phyloP scores from a whole-genome alignment of 2,113 vertebrate species.

The Maccullochella peelii region DNA sequence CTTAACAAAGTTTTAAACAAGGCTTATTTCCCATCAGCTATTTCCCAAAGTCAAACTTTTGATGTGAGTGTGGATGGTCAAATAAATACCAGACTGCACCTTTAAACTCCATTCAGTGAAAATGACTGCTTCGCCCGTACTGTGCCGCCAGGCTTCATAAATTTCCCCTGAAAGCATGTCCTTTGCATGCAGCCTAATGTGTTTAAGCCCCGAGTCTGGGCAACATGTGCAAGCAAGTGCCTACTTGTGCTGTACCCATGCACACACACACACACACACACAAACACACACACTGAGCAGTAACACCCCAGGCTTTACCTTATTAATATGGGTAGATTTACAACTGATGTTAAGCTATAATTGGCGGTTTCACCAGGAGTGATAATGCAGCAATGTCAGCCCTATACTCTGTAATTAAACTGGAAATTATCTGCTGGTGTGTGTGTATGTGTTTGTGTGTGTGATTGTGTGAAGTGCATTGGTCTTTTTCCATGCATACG shows the following conservation, averaged over 20 bases:
- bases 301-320: conserved; percentile 17
- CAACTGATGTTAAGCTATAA: conserved; percentile 66
- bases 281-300: conserved; percentile 13
- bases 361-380: conserved; percentile 60
- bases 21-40: conserved; percentile 50
- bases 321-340: conserved; percentile 71
- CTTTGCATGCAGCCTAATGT: conserved; percentile 66
- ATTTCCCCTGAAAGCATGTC: conserved; percentile 63
- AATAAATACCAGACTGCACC: conserved; percentile 74
- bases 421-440: conserved; percentile 22
- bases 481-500: conserved; percentile 14
- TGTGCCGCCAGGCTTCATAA: conserved; percentile 63
- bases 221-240: conserved; percentile 63
- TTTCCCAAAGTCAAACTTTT: conserved; percentile 37
- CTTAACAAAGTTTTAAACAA: conserved; percentile 42
- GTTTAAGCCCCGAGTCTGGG: conserved; percentile 58
- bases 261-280: conserved; percentile 4
- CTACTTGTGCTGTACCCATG: conserved; percentile 17
- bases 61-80: conserved; percentile 38
- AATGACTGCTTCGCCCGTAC: conserved; percentile 55
- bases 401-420: conserved; percentile 67
- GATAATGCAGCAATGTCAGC: conserved; percentile 65
- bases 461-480: conserved; percentile 12
- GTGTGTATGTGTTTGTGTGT: conserved; percentile 4
- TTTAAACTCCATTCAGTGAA: conserved; percentile 64